Base-by-base conservation (phyloP, 1,140 invertebrate genomes). In the Rhopalosiphum padi region DNA sequence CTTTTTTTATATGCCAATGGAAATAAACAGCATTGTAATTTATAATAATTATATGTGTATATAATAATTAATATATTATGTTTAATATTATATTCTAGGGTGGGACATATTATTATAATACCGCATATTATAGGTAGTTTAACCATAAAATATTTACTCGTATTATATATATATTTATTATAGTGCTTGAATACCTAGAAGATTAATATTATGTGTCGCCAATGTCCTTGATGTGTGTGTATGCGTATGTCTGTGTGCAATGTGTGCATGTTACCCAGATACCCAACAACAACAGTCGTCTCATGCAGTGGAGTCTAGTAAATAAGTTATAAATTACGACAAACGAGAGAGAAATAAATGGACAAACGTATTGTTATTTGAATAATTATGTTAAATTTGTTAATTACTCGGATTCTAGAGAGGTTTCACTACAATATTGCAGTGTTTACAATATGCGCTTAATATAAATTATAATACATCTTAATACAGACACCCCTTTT, bases 401-500 rank as follows among this genome's bases (percentile, higher is more conserved):
- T 77, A 77, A 77, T n/a, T 77, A 77, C 60, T 77, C 30, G n/a
- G n/a, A 35, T 77, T 77, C 60, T 77, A 77, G 60, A 77, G 60
- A 77, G n/a, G n/a, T 77, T 77, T 77, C 30, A 77, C 60, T n/a
- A 77, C 30, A n/a, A 77, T 77, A 77, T 77, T 77, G 30, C 60
- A 77, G 60, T 77, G 60, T 77, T 77, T n/a, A 77, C 60, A 77
- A 77, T 77, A 77, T 77, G 5, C n/a, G 60, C 60, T 77, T 77
- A n/a, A 77, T 77, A 77, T 77, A 77, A 77, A 77, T 77, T 77
- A 77, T 77, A 77, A 77, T 77, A 77, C 60, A 77, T 77, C 60
- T 35, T 77, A 77, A 77, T 77, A 77, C 60, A 77, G n/a, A n/a
- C 60, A 68, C 60, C 60, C 60, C 60, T 77, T 77, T 77, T 77